These are phyloP conservation scores for Rhorus exstirpatorius DNA, from an alignment of 2,888 invertebrate genomes.

Conservation along the genomic window DNA sequence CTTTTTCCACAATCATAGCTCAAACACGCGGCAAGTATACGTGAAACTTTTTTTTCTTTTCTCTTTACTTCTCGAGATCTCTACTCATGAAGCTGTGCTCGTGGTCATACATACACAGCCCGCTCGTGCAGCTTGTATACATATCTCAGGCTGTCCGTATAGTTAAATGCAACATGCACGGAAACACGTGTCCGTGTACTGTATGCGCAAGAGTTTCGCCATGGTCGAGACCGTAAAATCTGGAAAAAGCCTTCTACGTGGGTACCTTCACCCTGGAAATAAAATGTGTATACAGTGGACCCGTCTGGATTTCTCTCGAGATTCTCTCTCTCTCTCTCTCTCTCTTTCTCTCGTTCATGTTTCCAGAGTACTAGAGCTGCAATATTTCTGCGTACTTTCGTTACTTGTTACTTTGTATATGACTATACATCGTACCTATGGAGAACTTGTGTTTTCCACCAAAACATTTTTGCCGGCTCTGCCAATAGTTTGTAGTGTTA, in stretches of 20 bases:
- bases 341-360: constrained; percentile 40
- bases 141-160: constrained; percentile 7
- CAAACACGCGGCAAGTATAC: neutral
- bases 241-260: constrained; percentile 67
- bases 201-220: constrained; percentile 64
- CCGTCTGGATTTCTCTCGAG: constrained; percentile 69
- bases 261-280: constrained; percentile 57
- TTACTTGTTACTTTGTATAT: constrained; percentile 70
- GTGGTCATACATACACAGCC: constrained; percentile 41
- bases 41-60: constrained; percentile 10
- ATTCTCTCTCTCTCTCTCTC: constrained; percentile 63
- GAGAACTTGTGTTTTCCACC: constrained; percentile 46
- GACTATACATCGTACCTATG: constrained; percentile 62
- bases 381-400: constrained; percentile 50
- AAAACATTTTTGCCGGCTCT: constrained; percentile 21
- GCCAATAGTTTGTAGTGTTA: too few relatives aligned
- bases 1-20: constrained; percentile 33
- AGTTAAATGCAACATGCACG: constrained; percentile 13
- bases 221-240: constrained; percentile 69
- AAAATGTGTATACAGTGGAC: constrained; percentile 67
- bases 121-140: constrained; percentile 21
- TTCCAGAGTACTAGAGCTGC: constrained; percentile 40
- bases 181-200: constrained; percentile 36
- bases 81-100: constrained; percentile 26
- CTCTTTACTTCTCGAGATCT: constrained; percentile 8